Base-by-base conservation (phyloP, 2,113 vertebrate species). In the Anoplopoma fimbria region DNA sequence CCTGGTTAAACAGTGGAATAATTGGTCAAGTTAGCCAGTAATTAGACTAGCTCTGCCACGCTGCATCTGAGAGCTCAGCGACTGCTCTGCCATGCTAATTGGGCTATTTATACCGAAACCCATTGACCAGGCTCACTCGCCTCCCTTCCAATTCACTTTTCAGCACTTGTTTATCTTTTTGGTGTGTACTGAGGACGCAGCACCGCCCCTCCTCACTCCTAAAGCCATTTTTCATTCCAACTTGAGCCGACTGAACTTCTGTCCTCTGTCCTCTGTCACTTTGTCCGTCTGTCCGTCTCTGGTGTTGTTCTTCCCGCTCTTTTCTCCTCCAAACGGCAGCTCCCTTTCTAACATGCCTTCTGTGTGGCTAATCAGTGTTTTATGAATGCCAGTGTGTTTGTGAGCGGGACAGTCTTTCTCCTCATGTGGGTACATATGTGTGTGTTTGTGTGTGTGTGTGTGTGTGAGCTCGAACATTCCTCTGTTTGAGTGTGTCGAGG, bases 1-100 rank as follows among this genome's bases (percentile, higher is more conserved):
- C 89, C 91, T 91, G 87, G 92, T 94, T 94, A 91, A 93, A 89
- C 90, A 83, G 71, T 83, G 87, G 81, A 91, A 86, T 93, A 93
- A 93, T 93, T 92, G 92, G 88, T 90, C 81, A 89, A 90, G 91
- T 91, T 93, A 91, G 73, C 80, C 82, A 81, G 89, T 93, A 91
- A 94, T 93, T 93, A 92, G 86, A 86, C n/a, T 23, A 75, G 64
- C 88, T 90, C 80, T 79, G 89, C 89, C n/a, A 77, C 69, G 69
- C 81, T 76, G 89, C 83, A 8, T 87, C 87, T 83, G 58, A 87
- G 76, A 88, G 83, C 82, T 81, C 69, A 19, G 78, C 76, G 9
- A 79, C 42, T 53, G 60, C 83, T 62, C 80, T 42, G 21, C 86
- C 82, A 73, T 85, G 84, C 84, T 94, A 93, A 94, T 94, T 93